Percentiles rank a stretch among this genome's conserved stretches.
phyloP scores from a whole-genome alignment of 2,797 vertebrate species.

The Galagoides demidoff region DNA sequence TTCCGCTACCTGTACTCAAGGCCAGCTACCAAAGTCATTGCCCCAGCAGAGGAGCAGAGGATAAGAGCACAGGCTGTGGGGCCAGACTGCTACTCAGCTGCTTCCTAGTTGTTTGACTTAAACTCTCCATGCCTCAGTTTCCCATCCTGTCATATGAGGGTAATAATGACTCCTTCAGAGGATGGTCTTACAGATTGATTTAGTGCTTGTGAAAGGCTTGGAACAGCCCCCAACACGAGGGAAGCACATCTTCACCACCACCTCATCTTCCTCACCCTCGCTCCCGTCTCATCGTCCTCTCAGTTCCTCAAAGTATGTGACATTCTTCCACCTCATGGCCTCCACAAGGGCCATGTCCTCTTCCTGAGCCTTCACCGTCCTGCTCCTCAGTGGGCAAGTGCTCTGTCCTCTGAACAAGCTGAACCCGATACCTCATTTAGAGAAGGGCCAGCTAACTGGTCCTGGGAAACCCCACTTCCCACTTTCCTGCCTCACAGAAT shows the following conservation, averaged over 20 bases:
- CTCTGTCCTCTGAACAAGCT: background rate
- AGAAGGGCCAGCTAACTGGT: background rate
- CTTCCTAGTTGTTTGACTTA: background rate
- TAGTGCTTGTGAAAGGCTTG: background rate
- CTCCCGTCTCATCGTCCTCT: background rate
- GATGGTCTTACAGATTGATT: background rate
- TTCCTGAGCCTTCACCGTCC: background rate
- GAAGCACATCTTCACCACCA: background rate
- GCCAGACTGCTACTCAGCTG: background rate
- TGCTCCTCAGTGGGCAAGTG: background rate
- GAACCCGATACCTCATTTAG: background rate
- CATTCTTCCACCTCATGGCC: background rate
- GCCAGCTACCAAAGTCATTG: background rate
- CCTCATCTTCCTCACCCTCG: background rate
- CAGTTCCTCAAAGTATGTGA: too few species aligned
- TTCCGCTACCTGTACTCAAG: background rate
- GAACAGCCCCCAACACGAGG: background rate
- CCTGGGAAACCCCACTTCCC: background rate
- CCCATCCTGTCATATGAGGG: background rate
- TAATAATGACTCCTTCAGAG: background rate
- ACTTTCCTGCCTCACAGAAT: background rate
- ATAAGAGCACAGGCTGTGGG: background rate
- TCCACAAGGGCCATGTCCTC: background rate
- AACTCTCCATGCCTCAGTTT: background rate
- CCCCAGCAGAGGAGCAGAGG: background rate